Percentiles rank a stretch among this genome's conserved stretches.
phyloP scores from a whole-genome alignment of 2,888 invertebrate species.

The Trachelus stipa region DNA sequence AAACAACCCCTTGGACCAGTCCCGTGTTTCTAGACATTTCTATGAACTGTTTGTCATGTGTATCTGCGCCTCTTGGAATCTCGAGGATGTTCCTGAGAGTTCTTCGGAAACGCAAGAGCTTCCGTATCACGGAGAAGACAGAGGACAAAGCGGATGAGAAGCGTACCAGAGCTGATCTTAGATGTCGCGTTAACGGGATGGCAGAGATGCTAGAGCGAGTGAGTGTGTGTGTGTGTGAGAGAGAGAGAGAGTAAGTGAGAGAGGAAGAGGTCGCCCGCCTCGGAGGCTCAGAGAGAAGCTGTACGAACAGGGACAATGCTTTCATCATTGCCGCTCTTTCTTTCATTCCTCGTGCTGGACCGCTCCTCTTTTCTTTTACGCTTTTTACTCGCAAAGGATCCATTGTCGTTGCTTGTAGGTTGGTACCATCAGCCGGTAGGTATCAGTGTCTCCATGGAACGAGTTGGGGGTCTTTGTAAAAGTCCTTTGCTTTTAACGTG shows the following conservation, averaged over 20 bases:
- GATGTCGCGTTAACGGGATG: conserved; percentile 32
- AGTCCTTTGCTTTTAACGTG: conserved; percentile 37
- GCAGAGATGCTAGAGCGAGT: neutral
- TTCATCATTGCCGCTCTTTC: conserved; percentile 66
- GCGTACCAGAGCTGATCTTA: conserved; percentile 37
- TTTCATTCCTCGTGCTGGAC: conserved; percentile 52
- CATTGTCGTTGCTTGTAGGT: conserved; percentile 61
- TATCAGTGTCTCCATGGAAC: conserved; percentile 56
- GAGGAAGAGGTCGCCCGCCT: conserved; percentile 33
- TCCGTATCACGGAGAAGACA: conserved; percentile 19
- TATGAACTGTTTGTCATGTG: neutral
- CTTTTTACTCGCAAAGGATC: conserved; percentile 59
- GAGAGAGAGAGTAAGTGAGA: conserved; percentile 25
- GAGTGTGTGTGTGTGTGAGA: neutral
- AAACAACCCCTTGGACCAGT: neutral
- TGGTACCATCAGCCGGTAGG: conserved; percentile 40
- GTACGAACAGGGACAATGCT: conserved; percentile 64
- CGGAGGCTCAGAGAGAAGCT: conserved; percentile 35
- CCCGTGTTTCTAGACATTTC: neutral
- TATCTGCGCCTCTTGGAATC: neutral
- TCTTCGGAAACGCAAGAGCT: neutral
- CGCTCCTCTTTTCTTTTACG: conserved; percentile 30
- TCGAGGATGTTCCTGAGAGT: neutral
- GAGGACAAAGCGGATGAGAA: conserved; percentile 30
- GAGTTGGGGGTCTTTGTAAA: conserved; percentile 49